Percentiles rank a stretch among this genome's conserved stretches.
Conservation (phyloP, 1,140 invertebrate genomes). For the Subanguina moxae region DNA sequence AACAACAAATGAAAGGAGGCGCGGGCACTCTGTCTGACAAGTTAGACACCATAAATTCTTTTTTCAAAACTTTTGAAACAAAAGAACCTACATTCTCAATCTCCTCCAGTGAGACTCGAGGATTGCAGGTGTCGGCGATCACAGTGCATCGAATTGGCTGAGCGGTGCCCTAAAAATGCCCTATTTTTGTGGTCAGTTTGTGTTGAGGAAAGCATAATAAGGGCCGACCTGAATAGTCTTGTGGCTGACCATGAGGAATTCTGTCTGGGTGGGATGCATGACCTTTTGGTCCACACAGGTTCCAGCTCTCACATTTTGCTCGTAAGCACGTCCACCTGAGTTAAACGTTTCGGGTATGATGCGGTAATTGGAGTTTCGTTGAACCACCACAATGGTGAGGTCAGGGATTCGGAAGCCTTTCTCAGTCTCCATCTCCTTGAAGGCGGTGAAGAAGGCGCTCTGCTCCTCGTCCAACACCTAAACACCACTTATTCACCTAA, state of each 20-base stretch:
- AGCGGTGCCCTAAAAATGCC: conserved; percentile 27
- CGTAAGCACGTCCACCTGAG: not conserved
- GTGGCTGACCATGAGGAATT: conserved; percentile 26
- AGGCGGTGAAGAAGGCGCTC: conserved; percentile 5
- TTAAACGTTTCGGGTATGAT: conserved; percentile 22
- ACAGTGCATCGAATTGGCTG: conserved; percentile 37
- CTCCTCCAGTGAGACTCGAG: conserved; percentile 14
- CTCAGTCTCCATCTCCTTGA: conserved; percentile 18
- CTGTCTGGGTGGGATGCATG: conserved; percentile 28
- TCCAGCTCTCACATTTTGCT: conserved; percentile 28
- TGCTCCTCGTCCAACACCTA: conserved; percentile 17
- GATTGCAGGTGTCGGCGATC: conserved; percentile 16
- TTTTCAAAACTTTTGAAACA: too few species aligned
- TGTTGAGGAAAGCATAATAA: not conserved
- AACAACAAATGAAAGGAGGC: too few species aligned
- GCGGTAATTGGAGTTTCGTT: conserved; percentile 29
- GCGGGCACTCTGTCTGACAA: too few species aligned
- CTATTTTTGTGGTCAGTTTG: not conserved
- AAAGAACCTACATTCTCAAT: conserved; percentile 8
- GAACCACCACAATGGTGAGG: conserved; percentile 24
- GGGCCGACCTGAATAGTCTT: conserved; percentile 24
- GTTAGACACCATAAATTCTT: too few species aligned
- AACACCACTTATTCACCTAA: not conserved
- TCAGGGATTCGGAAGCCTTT: conserved; percentile 4
- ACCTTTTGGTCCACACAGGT: conserved; percentile 25